Percentiles rank a stretch among this genome's conserved stretches.
phyloP scores from a whole-genome alignment of 2,113 vertebrate species.

The Leucosticte australis region DNA sequence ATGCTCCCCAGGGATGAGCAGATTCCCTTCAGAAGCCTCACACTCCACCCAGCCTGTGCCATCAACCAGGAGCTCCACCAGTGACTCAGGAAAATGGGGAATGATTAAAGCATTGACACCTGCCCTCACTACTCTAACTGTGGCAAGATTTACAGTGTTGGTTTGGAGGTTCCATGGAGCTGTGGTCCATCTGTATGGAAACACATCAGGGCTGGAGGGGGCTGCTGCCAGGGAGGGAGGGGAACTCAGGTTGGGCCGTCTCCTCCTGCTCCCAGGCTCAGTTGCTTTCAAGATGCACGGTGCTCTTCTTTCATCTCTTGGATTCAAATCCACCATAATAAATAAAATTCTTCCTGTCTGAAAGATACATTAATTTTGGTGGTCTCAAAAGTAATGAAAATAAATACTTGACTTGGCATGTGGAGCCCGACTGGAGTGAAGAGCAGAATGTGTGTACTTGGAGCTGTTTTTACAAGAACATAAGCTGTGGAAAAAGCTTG shows the following conservation, averaged over 20 bases:
- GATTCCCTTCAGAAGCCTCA: not conserved
- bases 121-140: not conserved
- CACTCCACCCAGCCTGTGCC: not conserved
- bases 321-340: conserved; percentile 71
- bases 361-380: conserved; percentile 77
- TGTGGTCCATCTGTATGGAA: not conserved
- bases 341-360: conserved; percentile 77
- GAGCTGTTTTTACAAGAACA: conserved; percentile 73
- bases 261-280: not conserved
- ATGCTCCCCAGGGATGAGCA: not conserved
- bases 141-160: not conserved
- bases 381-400: conserved; percentile 75
- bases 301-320: conserved; percentile 70
- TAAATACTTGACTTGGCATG: conserved; percentile 73
- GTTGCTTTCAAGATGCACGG: conserved; percentile 7
- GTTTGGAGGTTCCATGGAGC: not conserved
- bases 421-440: conserved; percentile 32
- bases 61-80: fast-evolving
- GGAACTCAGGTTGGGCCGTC: not conserved
- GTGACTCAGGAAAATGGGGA: not conserved
- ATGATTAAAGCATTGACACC: not conserved
- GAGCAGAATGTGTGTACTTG: conserved; percentile 70
- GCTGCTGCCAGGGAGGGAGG: not conserved
- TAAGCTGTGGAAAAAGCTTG: conserved; percentile 68
- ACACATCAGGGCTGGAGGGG: not conserved